Evolutionary conservation across 2,113 vertebrate species (phyloP).

Genomic region (Crotalus viridis): DNA sequence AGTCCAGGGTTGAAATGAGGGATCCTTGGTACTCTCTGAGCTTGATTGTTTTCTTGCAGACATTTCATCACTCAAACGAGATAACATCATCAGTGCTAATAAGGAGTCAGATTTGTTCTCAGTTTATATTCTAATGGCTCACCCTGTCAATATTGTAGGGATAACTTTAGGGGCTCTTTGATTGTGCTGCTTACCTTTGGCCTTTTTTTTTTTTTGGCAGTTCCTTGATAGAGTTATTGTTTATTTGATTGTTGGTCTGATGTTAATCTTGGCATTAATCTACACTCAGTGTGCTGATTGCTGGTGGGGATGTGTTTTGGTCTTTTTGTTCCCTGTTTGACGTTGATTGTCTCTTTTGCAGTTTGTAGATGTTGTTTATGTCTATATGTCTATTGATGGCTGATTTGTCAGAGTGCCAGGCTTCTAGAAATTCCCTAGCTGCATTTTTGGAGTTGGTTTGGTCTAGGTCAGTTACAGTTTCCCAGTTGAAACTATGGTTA

Average conservation of each 20-base stretch:
- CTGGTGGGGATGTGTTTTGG: neutral
- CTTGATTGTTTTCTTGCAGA: neutral
- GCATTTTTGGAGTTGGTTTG: neutral
- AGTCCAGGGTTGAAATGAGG: neutral
- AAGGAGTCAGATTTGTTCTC: neutral
- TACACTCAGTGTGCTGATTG: neutral
- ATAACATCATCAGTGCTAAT: neutral
- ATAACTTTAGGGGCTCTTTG: neutral
- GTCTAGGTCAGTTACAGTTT: neutral
- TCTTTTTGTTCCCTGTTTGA: neutral
- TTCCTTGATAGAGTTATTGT: neutral
- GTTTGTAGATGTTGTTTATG: neutral
- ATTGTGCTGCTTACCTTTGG: neutral
- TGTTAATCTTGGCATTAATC: neutral
- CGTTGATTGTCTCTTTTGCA: neutral
- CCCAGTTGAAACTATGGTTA: neutral
- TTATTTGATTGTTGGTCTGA: neutral
- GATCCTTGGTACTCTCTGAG: neutral
- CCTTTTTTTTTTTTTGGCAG: neutral
- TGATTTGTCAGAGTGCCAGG: neutral
- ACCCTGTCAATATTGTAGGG: neutral
- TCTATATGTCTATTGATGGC: neutral
- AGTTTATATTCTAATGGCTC: neutral
- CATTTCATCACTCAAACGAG: neutral
- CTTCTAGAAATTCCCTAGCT: neutral